Conservation (phyloP, 1,140 invertebrate genomes). For the Polypedilum pembai region DNA sequence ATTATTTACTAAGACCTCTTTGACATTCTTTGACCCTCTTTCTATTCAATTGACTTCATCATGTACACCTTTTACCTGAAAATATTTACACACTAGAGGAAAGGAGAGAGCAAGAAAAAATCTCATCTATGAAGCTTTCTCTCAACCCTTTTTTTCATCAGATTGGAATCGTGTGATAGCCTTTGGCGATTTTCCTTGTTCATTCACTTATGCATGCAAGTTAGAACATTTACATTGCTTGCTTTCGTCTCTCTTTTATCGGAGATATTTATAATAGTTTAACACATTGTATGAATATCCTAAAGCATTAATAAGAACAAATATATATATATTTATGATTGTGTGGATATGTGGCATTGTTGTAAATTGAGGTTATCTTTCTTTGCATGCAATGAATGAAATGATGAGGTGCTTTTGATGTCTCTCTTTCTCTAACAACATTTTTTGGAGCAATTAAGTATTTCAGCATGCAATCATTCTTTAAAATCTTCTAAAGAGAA, state of each 20-base stretch:
- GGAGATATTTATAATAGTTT: not conserved
- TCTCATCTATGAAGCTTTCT: not conserved
- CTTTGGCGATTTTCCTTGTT: not conserved
- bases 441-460: no score
- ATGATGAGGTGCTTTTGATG: no score
- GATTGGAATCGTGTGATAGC: constrained; percentile 14
- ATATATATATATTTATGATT: not conserved
- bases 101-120: no score
- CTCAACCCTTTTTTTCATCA: not conserved
- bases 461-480: not conserved
- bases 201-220: no score
- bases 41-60: no score
- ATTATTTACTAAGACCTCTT: no score
- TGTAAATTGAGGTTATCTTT: not conserved
- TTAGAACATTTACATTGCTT: no score
- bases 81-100: no score
- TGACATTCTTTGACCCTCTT: no score
- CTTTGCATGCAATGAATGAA: not conserved
- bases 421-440: no score
- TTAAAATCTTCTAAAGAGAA: not conserved
- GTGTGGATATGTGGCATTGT: not conserved
- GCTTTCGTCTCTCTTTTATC: no score
- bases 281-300: constrained; percentile 12
- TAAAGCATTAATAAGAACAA: not conserved
- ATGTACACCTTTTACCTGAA: no score